phyloP scores from a whole-genome alignment of 2,113 vertebrate genomes.

The Oplegnathus fasciatus region DNA sequence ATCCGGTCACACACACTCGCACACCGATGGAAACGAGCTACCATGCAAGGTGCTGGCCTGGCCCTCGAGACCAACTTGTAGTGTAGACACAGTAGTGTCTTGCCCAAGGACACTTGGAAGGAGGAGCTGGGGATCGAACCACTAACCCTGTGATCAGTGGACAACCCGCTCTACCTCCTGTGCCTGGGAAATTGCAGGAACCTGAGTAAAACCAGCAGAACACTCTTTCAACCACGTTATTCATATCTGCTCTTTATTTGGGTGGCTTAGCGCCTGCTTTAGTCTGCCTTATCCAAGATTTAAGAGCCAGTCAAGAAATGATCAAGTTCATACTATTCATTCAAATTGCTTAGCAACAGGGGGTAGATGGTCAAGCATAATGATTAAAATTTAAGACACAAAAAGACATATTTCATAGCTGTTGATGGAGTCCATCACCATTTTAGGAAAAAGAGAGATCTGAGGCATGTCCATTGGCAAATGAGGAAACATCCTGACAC shows the following conservation, averaged over 20 bases:
- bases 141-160: neutral
- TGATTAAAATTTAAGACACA: neutral
- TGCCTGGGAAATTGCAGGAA: neutral
- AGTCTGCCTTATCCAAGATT: neutral
- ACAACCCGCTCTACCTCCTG: neutral
- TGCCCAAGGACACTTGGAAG: neutral
- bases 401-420: neutral
- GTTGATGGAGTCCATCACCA: neutral
- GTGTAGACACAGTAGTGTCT: too few relatives aligned
- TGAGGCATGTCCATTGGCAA: slow-evolving; percentile 5
- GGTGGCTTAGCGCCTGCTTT: neutral
- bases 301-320: neutral
- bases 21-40: neutral
- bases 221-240: neutral
- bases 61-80: neutral
- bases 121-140: neutral
- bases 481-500: slow-evolving; percentile 13
- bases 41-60: neutral
- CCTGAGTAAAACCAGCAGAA: neutral
- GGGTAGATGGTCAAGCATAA: slow-evolving; percentile 2
- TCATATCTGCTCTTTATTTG: slow-evolving; percentile 7
- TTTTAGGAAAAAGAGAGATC: neutral
- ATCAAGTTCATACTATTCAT: slow-evolving; percentile 13
- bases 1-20: neutral
- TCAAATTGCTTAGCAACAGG: slow-evolving; percentile 18